Conservation (phyloP, 2,113 vertebrate species). For the Pimephales promelas region DNA sequence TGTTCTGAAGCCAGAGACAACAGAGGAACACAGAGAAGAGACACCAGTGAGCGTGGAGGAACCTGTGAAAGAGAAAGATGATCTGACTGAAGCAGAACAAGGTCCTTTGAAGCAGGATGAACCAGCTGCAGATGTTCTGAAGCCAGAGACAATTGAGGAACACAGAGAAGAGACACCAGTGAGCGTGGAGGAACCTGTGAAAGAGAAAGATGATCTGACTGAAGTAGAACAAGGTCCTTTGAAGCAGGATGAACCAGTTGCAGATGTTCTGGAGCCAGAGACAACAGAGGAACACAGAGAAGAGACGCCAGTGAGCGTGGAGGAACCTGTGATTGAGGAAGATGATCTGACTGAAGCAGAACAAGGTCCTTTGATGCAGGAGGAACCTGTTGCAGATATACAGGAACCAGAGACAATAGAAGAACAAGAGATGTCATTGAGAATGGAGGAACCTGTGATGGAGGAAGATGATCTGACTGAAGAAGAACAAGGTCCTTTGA, state of each 20-base stretch:
- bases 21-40: conserved; percentile 1
- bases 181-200: background rate
- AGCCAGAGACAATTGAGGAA: background rate
- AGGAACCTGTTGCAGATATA: background rate
- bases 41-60: background rate
- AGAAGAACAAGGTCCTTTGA: background rate
- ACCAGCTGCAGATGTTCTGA: background rate
- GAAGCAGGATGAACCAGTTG: background rate
- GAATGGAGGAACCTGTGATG: too few species aligned
- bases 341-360: background rate
- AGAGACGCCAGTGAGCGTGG: background rate
- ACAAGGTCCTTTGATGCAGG: background rate
- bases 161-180: background rate
- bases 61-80: too few species aligned
- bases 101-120: background rate
- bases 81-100: background rate
- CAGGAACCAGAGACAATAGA: too few species aligned
- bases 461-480: background rate
- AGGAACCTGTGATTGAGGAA: background rate
- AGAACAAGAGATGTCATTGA: too few species aligned
- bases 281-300: background rate
- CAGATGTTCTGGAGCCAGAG: background rate
- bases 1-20: background rate
- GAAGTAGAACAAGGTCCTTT: background rate
- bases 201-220: too few species aligned